Base-by-base conservation (phyloP, 2,797 vertebrate species). In the Chaetophractus vellerosus region DNA sequence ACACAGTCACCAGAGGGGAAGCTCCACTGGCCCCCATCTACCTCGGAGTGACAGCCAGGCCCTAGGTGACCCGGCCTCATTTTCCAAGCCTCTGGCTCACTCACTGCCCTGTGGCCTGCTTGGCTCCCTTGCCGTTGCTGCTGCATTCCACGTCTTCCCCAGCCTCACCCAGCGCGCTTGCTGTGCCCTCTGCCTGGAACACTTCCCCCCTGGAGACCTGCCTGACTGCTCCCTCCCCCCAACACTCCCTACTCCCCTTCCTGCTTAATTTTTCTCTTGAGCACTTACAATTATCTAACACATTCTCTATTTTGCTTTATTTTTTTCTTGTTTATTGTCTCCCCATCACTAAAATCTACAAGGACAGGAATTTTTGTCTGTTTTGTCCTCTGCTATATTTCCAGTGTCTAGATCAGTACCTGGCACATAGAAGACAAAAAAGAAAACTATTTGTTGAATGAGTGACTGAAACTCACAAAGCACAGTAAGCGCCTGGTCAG, bases 311-410 rank as follows among this genome's bases (percentile, higher is more conserved):
- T 85, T 85, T 80, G 52, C 69, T 87, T 76, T 26, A 76, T 63
- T n/a, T 41, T 85, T n/a, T 41, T 85, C 76, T 38, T 88, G 2
- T 66, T 48, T 48, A 59, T 86, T 64, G 57, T 78, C 12, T 80
- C 48, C 18, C 48, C 10, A 16, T 82, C 31, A 18, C 61, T 50
- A 26, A n/a, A 76, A 64, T 41, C 12, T 71, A 6, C 0, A n/a
- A 88, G 61, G 61, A 63, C 23, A 52, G 45, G 23, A 19, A 41
- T 55, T 68, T 52, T 91, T 69, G 9, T 68, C 72, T 95, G 8
- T 64, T 55, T 68, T 81, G 36, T 57, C 36, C 45, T 24, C 14
- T 64, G n/a, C 45, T 81, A 8, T 76, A 9, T 80, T 76, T 61
- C 63, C 41, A 61, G 41, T 24, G 28, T 4, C 69, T 78, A 57